Evolutionary conservation across 2,797 vertebrate genomes (phyloP), one percentile per base, ranked within the genome.

Genomic region (Anas capensis): DNA sequence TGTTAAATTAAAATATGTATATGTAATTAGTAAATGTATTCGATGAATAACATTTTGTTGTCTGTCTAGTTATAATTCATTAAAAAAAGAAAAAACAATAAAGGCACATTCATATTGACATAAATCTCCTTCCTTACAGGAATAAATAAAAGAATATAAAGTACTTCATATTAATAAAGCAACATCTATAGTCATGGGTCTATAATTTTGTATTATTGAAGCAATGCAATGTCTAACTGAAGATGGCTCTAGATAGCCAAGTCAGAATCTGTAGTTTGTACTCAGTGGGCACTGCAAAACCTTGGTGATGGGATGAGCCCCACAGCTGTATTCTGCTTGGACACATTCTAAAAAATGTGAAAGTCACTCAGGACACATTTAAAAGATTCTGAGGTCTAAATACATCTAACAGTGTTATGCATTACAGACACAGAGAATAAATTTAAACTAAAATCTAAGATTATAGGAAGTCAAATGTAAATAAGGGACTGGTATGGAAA

Each of bases 381-480:
- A 86, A 58, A 86, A 84, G 19, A 36, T 79, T 83, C 21, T 72
- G 10, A 61, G 19, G 15, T 42, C 36, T 84, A 68, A 88, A 78
- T 21, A 24, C 6, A 16, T 11, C 7, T 14, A 31, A 51, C 40
- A 75, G 13, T 31, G 11, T 58, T 82, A 31, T 13, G 5, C 18
- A 44, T 81, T 81, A 46, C 42, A 69, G 16, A 53, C 33, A 10
- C 6, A 68, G 24, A 70, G 18, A 40, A n/a, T 53, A 79, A 92
- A 64, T 75, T 85, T 75, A 70, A 82, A 81, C 42, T 26, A 84
- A 84, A 92, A 75, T 29, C 48, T 94, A 73, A 91, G 46, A 58
- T 51, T 58, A 76, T 70, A 87, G 38, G 85, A 90, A 90, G 87
- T 62, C 13, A 29, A 34, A 69, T 80, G 40, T 68, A 96, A 96